Conservation (phyloP, 2,888 invertebrate genomes). For the Eumerus sabulonum region DNA sequence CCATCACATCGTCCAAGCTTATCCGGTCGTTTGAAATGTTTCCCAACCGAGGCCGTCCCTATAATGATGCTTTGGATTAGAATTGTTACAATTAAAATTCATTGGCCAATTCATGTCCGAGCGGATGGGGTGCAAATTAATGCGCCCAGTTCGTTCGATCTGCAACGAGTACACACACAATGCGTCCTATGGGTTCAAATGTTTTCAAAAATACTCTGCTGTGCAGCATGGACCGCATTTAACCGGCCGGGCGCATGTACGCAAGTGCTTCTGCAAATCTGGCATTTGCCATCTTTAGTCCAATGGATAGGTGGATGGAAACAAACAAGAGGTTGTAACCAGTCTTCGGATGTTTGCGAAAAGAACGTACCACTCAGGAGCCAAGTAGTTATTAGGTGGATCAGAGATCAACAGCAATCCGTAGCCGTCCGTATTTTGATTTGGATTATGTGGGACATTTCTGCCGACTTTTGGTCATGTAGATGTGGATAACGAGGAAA, state of each 20-base stretch:
- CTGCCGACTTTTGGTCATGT: slow-evolving; percentile 24
- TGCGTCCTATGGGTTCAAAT: slow-evolving; percentile 50
- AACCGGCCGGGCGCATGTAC: slow-evolving; percentile 34
- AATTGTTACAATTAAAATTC: slow-evolving; percentile 69
- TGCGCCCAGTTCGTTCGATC: slow-evolving; percentile 10
- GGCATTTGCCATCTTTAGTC: slow-evolving; percentile 29
- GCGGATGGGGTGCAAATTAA: slow-evolving; percentile 67
- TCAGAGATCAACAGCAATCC: slow-evolving; percentile 49
- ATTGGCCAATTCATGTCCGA: slow-evolving; percentile 67
- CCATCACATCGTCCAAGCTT: slow-evolving; percentile 57
- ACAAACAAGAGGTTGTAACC: slow-evolving; percentile 38
- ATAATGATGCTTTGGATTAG: slow-evolving; percentile 62
- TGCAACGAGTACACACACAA: too few relatives aligned
- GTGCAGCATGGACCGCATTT: slow-evolving; percentile 2
- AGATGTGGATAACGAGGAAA: slow-evolving; percentile 10
- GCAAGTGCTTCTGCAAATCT: slow-evolving; percentile 40
- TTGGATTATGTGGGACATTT: slow-evolving; percentile 51
- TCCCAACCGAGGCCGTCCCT: slow-evolving; percentile 44
- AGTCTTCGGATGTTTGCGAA: slow-evolving; percentile 36
- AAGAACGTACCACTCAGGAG: slow-evolving; percentile 48
- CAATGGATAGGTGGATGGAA: slow-evolving; percentile 9
- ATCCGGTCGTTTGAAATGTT: slow-evolving; percentile 19
- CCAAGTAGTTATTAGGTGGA: slow-evolving; percentile 57
- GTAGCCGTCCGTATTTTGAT: slow-evolving; percentile 42
- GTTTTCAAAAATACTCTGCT: slow-evolving; percentile 57